Conservation (phyloP, 2,113 vertebrate species). For the Cephalopterus ornatus region DNA sequence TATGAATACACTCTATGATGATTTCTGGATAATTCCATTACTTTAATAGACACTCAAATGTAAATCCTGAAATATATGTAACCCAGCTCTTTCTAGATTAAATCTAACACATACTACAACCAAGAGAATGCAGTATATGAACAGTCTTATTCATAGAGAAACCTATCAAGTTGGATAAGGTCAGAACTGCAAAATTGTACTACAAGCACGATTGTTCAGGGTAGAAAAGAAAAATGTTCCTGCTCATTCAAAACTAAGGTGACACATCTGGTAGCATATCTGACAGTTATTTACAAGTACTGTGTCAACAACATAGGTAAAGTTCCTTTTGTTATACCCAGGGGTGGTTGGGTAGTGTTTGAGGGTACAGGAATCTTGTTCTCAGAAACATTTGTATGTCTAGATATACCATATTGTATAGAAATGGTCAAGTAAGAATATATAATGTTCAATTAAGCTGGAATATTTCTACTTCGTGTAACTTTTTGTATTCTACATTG, state of each 20-base stretch:
- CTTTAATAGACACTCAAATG: neutral
- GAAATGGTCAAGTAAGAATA: neutral
- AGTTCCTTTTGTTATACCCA: neutral
- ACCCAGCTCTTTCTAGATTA: neutral
- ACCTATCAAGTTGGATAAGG: neutral
- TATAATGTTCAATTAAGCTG: neutral
- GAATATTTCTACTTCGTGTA: neutral
- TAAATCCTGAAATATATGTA: neutral
- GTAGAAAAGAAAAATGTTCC: neutral
- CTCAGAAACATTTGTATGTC: neutral
- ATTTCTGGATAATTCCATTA: neutral
- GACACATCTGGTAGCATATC: neutral
- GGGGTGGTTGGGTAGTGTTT: no score
- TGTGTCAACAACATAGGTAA: neutral
- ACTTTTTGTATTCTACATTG: neutral
- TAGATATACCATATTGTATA: neutral
- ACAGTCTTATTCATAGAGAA: neutral
- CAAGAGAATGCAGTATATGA: neutral
- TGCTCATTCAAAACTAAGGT: neutral
- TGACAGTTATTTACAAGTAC: neutral
- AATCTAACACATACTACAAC: neutral
- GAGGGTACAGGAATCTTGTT: neutral
- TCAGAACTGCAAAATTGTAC: neutral
- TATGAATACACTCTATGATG: neutral
- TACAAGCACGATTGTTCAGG: neutral